These are phyloP conservation scores for Scotopteryx bipunctaria DNA, from an alignment of 2,888 invertebrate species.

Conservation along the genomic window DNA sequence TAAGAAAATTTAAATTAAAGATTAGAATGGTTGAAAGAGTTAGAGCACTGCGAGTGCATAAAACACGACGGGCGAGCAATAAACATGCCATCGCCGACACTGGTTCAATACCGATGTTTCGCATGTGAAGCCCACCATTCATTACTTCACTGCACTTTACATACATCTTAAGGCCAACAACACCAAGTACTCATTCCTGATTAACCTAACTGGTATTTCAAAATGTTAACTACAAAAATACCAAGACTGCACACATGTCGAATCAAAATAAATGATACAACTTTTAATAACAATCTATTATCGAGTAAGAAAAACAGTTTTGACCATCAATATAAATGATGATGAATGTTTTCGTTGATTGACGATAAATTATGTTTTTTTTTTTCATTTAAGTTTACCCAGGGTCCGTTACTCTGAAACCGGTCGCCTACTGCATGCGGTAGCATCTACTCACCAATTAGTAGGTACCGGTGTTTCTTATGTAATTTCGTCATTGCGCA, in stretches of 20 bases:
- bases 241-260: not conserved
- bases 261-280: conserved; percentile 14
- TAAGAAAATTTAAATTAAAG: conserved; percentile 49
- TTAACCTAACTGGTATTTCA: conserved; percentile 8
- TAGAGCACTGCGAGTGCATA: conserved; percentile 52
- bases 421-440: conserved; percentile 56
- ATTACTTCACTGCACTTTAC: conserved; percentile 42
- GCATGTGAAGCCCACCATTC: conserved; percentile 49
- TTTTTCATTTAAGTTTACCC: conserved; percentile 66
- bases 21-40: conserved; percentile 51
- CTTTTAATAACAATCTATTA: conserved; percentile 6
- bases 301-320: conserved; percentile 38
- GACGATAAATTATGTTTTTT: conserved; percentile 57
- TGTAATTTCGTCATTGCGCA: conserved; percentile 63
- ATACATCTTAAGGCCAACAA: conserved; percentile 32
- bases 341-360: conserved; percentile 48
- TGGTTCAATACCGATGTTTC: conserved; percentile 53
- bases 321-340: conserved; percentile 30
- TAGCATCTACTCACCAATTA: conserved; percentile 66
- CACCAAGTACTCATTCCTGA: conserved; percentile 22
- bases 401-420: conserved; percentile 65
- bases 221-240: conserved; percentile 3
- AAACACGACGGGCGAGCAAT: conserved; percentile 56
- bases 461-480: conserved; percentile 61
- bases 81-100: conserved; percentile 62